Conservation (phyloP, 2,888 invertebrate genomes). For the Octodonta nipae region DNA sequence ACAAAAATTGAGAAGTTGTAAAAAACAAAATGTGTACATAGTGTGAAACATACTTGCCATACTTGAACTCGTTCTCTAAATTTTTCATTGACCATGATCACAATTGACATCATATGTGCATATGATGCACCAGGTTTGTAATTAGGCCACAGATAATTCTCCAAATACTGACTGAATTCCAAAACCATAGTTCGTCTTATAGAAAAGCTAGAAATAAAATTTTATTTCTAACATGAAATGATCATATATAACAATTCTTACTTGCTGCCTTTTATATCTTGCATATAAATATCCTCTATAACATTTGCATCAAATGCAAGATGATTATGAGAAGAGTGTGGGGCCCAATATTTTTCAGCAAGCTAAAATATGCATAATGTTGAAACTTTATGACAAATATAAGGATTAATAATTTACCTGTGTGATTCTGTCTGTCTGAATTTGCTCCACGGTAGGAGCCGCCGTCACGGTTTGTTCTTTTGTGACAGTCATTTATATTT, state of each 20-base stretch:
- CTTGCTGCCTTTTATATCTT: constrained; percentile 75
- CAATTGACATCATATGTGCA: constrained; percentile 90
- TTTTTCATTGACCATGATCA: constrained; percentile 98
- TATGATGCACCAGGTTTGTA: constrained; percentile 66
- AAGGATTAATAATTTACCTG: constrained; percentile 43
- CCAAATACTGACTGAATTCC: constrained; percentile 94
- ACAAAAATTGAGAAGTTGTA: too few relatives aligned
- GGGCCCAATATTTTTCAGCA: constrained; percentile 86
- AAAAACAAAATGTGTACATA: too few relatives aligned
- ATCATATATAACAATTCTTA: constrained; percentile 31
- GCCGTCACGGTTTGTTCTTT: constrained; percentile 43
- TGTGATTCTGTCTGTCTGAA: constrained; percentile 79
- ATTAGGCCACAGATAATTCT: constrained; percentile 94
- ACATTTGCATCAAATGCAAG: constrained; percentile 62
- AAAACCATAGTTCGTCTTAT: constrained; percentile 87
- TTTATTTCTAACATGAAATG: neutral
- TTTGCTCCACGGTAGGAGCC: constrained; percentile 75
- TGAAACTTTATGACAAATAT: constrained; percentile 10
- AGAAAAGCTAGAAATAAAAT: constrained; percentile 44
- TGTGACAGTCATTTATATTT: constrained; percentile 12
- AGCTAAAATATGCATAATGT: constrained; percentile 44
- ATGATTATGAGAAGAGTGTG: constrained; percentile 61
- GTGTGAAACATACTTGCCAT: constrained; percentile 62
- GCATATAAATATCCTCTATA: constrained; percentile 76
- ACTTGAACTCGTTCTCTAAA: constrained; percentile 91